Percentiles rank a stretch among this genome's conserved stretches.
These are phyloP conservation scores for Ditylenchus weischeri DNA, from an alignment of 2,888 invertebrate genomes.

Conservation along the genomic window DNA sequence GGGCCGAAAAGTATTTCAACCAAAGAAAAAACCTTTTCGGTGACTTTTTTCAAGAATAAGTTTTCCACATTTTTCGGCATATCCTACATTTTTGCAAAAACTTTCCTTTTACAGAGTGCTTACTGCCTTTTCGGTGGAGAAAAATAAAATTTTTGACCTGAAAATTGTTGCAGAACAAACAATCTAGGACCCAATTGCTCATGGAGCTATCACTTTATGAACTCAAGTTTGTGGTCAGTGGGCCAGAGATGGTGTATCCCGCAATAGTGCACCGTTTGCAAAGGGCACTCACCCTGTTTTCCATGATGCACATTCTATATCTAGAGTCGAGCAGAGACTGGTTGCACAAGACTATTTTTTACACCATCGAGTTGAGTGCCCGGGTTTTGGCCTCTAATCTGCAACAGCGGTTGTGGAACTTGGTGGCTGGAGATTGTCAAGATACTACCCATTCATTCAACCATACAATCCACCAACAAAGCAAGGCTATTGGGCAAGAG, in stretches of 20 bases:
- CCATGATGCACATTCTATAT: conserved; percentile 21
- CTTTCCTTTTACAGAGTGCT: no score
- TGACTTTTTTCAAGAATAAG: no score
- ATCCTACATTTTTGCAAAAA: no score
- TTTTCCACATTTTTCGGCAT: no score
- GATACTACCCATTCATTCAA: neutral
- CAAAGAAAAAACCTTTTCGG: no score
- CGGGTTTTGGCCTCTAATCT: conserved; percentile 34
- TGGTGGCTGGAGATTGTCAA: conserved; percentile 28
- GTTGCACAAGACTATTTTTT: conserved; percentile 36
- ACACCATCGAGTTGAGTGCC: conserved; percentile 33
- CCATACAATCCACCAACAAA: conserved; percentile 8
- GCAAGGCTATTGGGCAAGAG: conserved; percentile 20
- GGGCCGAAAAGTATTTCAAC: no score
- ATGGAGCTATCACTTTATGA: conserved; percentile 36
- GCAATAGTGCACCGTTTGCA: conserved; percentile 15
- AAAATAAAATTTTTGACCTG: neutral
- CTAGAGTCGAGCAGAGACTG: conserved; percentile 27
- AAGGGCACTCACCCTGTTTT: conserved; percentile 25
- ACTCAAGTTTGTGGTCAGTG: conserved; percentile 29
- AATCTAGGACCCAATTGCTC: conserved; percentile 19
- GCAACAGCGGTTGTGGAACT: conserved; percentile 26
- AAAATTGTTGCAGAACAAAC: neutral
- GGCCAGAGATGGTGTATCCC: neutral
- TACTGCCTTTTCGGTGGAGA: no score